These are phyloP conservation scores for Capromys pilorides DNA, from an alignment of 2,797 vertebrate genomes.

Conservation along the genomic window DNA sequence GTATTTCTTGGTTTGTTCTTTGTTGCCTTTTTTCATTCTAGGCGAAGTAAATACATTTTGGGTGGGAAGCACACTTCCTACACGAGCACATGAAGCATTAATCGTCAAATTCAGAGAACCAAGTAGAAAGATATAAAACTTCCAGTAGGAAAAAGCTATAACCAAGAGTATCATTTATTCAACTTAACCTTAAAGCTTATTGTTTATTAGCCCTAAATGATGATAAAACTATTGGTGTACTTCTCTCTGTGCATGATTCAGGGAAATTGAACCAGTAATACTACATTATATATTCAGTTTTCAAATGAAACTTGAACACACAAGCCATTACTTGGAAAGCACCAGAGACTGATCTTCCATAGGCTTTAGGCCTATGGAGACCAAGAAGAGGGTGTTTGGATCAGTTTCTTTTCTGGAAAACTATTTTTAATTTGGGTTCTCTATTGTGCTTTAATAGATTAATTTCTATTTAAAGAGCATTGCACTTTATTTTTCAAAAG, in stretches of 20 bases:
- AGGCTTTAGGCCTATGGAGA: slow-evolving; percentile 11
- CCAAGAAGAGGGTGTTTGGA: background rate
- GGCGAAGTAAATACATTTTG: slow-evolving; percentile 39
- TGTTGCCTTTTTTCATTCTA: slow-evolving; percentile 63
- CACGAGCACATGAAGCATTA: background rate
- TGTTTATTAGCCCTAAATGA: slow-evolving; percentile 53
- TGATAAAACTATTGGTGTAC: slow-evolving; percentile 23
- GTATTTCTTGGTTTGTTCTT: slow-evolving; percentile 68
- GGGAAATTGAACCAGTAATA: background rate
- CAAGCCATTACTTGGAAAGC: background rate
- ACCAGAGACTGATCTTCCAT: slow-evolving; percentile 1
- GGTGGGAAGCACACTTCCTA: background rate
- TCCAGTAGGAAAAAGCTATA: slow-evolving; percentile 53
- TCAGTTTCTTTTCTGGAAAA: slow-evolving; percentile 50
- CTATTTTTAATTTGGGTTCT: slow-evolving; percentile 7
- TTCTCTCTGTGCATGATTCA: background rate
- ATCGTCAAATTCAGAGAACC: slow-evolving; percentile 29
- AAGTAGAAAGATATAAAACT: slow-evolving; percentile 37
- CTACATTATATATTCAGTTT: slow-evolving; percentile 25
- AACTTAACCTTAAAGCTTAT: slow-evolving; percentile 48
- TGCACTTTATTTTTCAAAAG: slow-evolving; percentile 64
- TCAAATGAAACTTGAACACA: slow-evolving; percentile 53
- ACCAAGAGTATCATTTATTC: slow-evolving; percentile 53
- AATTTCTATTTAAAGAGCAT: slow-evolving; percentile 60
- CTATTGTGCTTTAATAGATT: slow-evolving; percentile 7